Base-by-base conservation (phyloP, 2,888 invertebrate species). In the Eupithecia vulgata region DNA sequence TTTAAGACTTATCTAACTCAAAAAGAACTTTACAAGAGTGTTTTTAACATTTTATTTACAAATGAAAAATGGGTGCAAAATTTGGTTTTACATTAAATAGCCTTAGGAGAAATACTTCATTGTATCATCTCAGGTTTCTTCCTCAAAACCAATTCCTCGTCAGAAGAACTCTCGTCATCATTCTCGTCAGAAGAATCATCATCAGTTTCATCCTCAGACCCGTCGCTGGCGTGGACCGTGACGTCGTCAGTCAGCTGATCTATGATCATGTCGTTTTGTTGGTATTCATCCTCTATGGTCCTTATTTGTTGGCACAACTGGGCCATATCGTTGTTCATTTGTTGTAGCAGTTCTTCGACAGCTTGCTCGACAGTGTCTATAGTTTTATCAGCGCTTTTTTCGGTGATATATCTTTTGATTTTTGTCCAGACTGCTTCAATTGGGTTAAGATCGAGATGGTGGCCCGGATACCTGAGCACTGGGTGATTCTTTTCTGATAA, bases 391-490 rank as follows among this genome's bases (percentile, higher is more conserved):
- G 30, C 62, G 59, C 70, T 67, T 40, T 70, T 67, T n/a, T 62
- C 62, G 0, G 48, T 34, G 7, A 73, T 68, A 15, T 67, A 71
- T 3, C 30, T 13, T 67, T 64, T 69, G 5, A 76, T 69, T n/a
- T 45, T 40, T 0, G 70, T 30, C 72, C 75, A 75, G 21, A 52
- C 72, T 68, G 68, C 66, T 42, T 73, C 71, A 5, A 76, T 57
- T n/a, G 73, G 73, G 57, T 71, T 76, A 6, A 76, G 57, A 6
- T 73, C 75, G 10, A 30, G 45, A 35, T 76, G 75, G 67, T 73
- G n/a, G 1, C 61, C 61, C 10, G 75, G 73, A 67, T 71, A 57
- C 0, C 73, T 71, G 2, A 76, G 30, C 0, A 73, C 73, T 57
- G 73, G 34, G 25, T 76, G 73, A n/a, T 76, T 69, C 0, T 69